Evolutionary conservation across 2,113 vertebrate genomes (phyloP), one percentile per base, ranked within the genome.

Genomic region (Ariopsis seemanni): DNA sequence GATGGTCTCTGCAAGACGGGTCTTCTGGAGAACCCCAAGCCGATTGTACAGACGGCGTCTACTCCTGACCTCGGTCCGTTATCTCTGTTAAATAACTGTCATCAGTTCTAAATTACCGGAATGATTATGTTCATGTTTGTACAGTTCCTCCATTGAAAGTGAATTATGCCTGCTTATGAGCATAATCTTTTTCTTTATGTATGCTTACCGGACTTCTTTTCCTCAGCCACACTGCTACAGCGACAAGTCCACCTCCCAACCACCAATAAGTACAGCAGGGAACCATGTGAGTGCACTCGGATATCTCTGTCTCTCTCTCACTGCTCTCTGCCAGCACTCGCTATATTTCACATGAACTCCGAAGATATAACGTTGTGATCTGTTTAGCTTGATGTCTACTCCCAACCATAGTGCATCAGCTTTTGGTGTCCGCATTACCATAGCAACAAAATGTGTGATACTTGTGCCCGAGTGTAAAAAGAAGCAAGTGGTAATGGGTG

Each of bases 181-280:
- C 60, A 88, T 78, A 88, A 25, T 90, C 83, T 83, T 30, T 57
- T 2, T 12, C 11, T 72, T 2, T 17, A 34, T 72, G 9, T 52
- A 52, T 84, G n/a, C 57, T 82, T 9, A 77, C 12, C 20, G 25
- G 27, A 50, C 90, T 79, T 90, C 18, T 90, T 85, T 83, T 69
- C 71, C 55, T 75, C 90, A 96, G 95, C 95, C 85, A 82, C 94
- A 15, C 91, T 95, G 86, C 75, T 95, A 91, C 95, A 96, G 91
- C 93, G 94, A 12, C 95, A 95, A 90, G 92, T 94, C 55, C 95
- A 96, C 82, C 94, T 95, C 78, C 95, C 96, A 65, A 96, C 93
- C 78, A 95, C 95, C 11, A 95, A 96, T 91, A 96, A 95, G 81
- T 96, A 94, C 94, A 96, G 96, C 92, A 93, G 96, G 91, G 96